These are phyloP conservation scores for Pseudopipra pipra DNA, from an alignment of 2,113 vertebrate genomes.

Conservation along the genomic window DNA sequence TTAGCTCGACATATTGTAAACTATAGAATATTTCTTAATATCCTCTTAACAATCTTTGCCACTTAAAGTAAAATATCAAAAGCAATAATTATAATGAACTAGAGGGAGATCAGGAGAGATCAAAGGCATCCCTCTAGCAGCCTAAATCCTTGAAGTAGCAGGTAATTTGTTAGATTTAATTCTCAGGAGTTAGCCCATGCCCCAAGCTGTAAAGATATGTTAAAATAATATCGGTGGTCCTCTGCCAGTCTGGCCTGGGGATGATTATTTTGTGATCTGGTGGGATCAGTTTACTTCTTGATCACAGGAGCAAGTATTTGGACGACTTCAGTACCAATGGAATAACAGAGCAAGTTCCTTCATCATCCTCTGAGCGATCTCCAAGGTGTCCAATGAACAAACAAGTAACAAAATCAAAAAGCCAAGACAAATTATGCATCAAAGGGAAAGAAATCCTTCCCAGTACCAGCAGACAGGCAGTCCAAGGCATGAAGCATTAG, in stretches of 20 bases:
- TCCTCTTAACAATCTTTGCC: neutral
- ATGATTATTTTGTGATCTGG: neutral
- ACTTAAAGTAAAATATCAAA: neutral
- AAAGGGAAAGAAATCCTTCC: neutral
- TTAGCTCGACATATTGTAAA: neutral
- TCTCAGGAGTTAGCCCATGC: neutral
- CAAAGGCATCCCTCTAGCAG: neutral
- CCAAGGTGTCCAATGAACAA: neutral
- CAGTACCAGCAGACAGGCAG: neutral
- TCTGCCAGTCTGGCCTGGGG: neutral
- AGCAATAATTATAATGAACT: neutral
- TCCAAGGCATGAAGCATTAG: neutral
- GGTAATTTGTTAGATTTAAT: constrained; percentile 9
- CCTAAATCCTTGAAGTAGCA: neutral
- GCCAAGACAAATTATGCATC: neutral
- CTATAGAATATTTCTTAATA: neutral
- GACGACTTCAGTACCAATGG: neutral
- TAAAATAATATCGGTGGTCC: neutral
- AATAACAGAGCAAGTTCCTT: neutral
- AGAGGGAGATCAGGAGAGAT: neutral
- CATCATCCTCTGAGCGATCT: fast-evolving
- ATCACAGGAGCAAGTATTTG: neutral
- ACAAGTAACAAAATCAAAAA: neutral
- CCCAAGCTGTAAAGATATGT: neutral
- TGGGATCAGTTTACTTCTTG: neutral